Evolutionary conservation across 2,797 vertebrate species (phyloP).

Genomic region (Poeciliopsis paucimaculata): DNA sequence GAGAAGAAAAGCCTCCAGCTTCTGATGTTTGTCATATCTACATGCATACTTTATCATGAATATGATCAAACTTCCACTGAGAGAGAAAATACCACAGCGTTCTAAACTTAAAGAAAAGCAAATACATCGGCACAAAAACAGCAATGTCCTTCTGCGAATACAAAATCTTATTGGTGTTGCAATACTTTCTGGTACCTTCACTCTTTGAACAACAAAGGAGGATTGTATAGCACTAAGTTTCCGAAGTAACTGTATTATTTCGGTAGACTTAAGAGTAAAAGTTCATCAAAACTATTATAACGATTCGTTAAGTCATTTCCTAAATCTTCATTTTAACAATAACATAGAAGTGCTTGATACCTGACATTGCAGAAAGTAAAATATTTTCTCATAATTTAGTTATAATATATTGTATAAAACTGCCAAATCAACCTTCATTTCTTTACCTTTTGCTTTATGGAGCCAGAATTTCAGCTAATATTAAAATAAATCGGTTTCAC

Average conservation of each 20-base stretch:
- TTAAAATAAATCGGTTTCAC: neutral
- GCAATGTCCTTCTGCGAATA: neutral
- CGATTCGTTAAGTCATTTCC: neutral
- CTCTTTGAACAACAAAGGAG: neutral
- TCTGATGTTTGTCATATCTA: slow-evolving; percentile 34
- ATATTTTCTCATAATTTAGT: slow-evolving; percentile 1
- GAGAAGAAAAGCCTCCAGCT: slow-evolving; percentile 31
- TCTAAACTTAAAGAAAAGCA: slow-evolving; percentile 5
- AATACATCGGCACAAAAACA: slow-evolving; percentile 6
- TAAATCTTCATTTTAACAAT: neutral
- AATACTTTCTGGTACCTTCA: neutral
- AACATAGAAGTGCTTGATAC: neutral
- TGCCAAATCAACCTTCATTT: neutral
- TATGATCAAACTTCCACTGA: slow-evolving; percentile 8
- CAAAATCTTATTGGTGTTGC: neutral
- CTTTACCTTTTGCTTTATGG: neutral
- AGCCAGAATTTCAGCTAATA: neutral
- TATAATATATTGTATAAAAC: neutral
- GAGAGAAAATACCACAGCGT: neutral
- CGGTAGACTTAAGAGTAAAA: neutral
- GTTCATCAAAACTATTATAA: neutral
- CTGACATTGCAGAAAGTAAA: neutral
- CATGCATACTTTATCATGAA: slow-evolving; percentile 23
- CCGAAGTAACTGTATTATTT: neutral
- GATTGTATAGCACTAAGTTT: neutral